A percentile compares a stretch with the other conserved stretches of the same genome.
phyloP scores from a whole-genome alignment of 2,113 vertebrate genomes.

The Aplodontia rufa region DNA sequence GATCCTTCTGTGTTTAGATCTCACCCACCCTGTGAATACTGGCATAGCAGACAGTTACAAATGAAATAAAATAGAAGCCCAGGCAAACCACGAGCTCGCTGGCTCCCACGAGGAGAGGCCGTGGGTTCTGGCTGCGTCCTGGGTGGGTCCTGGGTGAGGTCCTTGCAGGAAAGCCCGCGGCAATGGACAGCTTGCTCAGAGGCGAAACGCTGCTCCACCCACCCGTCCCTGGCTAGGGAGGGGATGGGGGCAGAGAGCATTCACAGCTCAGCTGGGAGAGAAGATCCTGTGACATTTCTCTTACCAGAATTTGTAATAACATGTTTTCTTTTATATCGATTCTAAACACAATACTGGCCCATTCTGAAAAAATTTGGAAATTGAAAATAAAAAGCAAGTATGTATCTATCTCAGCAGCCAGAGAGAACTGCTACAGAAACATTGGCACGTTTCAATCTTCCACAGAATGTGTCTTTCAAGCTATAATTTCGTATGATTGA shows the following conservation, averaged over 20 bases:
- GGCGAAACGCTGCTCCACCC: fast-evolving
- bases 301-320: not conserved
- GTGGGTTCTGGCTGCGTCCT: fast-evolving
- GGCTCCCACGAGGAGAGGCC: not conserved
- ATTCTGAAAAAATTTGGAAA: not conserved
- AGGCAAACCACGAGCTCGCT: not conserved
- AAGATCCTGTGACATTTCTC: not conserved
- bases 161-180: fast-evolving
- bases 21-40: not conserved
- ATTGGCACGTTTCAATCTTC: fast-evolving
- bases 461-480: not conserved
- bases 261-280: fast-evolving
- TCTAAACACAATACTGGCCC: not conserved
- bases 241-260: too few relatives aligned
- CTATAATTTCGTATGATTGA: not conserved
- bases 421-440: not conserved
- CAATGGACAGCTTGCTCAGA: fast-evolving
- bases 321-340: not conserved
- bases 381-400: not conserved
- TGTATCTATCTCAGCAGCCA: not conserved
- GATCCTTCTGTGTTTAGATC: not conserved
- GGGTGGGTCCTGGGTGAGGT: not conserved
- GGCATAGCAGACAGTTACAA: fast-evolving
- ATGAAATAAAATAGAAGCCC: not conserved
- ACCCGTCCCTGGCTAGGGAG: fast-evolving